A percentile compares a stretch with the other conserved stretches of the same genome.
These are phyloP conservation scores for Epirrhoe alternata DNA, from an alignment of 2,888 invertebrate genomes.

Conservation along the genomic window DNA sequence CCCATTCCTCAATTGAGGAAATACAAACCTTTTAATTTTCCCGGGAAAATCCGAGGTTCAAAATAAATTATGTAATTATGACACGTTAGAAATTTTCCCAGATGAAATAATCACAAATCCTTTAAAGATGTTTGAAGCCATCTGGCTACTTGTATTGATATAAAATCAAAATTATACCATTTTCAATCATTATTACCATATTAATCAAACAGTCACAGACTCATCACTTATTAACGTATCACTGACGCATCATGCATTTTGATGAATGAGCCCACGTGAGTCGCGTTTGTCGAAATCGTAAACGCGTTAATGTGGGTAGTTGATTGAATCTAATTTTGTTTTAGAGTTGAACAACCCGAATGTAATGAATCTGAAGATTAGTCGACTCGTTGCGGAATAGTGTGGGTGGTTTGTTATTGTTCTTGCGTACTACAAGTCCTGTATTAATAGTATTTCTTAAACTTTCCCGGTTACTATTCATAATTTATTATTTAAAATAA, in stretches of 20 bases:
- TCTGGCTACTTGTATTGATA: too few species aligned
- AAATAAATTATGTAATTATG: too few species aligned
- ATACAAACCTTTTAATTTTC: too few species aligned
- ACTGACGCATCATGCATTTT: constrained; percentile 26
- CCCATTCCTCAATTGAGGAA: too few species aligned
- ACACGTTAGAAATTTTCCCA: too few species aligned
- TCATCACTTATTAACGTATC: constrained; percentile 24
- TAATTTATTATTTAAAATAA: too few species aligned
- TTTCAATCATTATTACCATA: not conserved
- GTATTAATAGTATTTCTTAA: constrained; percentile 8
- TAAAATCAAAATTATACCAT: not conserved
- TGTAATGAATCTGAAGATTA: constrained; percentile 47
- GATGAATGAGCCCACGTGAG: constrained; percentile 45
- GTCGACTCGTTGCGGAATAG: constrained; percentile 40
- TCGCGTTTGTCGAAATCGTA: constrained; percentile 64
- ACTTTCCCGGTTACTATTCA: too few species aligned
- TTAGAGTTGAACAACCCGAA: constrained; percentile 72
- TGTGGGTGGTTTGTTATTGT: constrained; percentile 44
- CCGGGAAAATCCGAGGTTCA: too few species aligned
- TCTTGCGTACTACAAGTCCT: constrained; percentile 37
- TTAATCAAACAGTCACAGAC: constrained; percentile 7
- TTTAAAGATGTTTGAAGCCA: too few species aligned
- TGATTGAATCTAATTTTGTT: constrained; percentile 79
- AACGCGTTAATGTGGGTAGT: constrained; percentile 74
- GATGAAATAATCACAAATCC: too few species aligned